Percentiles rank a stretch among this genome's conserved stretches.
Conservation (phyloP, 1,140 invertebrate species). For the Diorhabda carinulata region DNA sequence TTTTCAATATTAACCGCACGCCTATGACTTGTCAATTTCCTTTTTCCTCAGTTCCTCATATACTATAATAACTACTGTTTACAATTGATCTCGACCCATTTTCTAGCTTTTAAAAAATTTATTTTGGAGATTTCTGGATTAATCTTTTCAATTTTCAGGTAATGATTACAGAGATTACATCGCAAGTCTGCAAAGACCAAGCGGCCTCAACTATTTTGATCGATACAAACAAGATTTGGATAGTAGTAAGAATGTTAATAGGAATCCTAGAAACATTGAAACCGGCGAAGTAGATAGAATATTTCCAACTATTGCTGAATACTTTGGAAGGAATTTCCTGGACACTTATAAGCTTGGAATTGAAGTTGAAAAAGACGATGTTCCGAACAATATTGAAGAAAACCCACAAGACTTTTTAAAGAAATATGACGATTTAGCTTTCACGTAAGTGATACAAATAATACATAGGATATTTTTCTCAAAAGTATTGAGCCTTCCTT, state of each 20-base stretch:
- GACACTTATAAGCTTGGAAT: conserved; percentile 34
- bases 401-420: conserved; percentile 34
- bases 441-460: conserved; percentile 7
- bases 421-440: conserved; percentile 39
- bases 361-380: conserved; percentile 20
- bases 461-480: no score
- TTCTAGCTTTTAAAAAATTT: no score
- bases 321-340: conserved; percentile 35
- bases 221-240: conserved; percentile 26
- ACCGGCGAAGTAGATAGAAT: conserved; percentile 17
- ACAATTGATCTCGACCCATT: no score
- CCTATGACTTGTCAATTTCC: no score
- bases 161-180: conserved; percentile 25
- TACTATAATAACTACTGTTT: no score
- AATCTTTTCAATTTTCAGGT: no score
- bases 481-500: no score
- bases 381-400: conserved; percentile 22
- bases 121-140: no score
- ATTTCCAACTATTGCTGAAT: conserved; percentile 28
- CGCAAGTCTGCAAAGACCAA: conserved; percentile 23
- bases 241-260: background rate
- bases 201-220: conserved; percentile 33
- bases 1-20: no score
- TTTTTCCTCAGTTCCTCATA: no score
- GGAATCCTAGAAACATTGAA: background rate